Conservation (phyloP, 1,140 invertebrate genomes). For the Drosophila eugracilis region DNA sequence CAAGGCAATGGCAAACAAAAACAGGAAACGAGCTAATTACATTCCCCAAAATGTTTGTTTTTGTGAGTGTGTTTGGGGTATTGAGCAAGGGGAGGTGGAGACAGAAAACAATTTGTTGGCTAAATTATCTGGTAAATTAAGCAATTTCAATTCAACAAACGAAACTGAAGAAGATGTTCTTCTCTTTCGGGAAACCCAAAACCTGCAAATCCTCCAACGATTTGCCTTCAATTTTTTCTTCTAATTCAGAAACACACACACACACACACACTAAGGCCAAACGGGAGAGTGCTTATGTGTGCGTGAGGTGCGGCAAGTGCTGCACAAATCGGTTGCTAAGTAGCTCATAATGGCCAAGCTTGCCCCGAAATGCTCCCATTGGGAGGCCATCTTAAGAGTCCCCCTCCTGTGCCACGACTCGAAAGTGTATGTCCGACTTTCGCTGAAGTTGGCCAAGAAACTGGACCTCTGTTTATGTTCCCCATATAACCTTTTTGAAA, state of each 20-base stretch:
- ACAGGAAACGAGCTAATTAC: constrained; percentile 55
- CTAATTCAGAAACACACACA: not conserved
- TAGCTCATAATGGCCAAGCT: constrained; percentile 56
- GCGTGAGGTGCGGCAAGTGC: constrained; percentile 38
- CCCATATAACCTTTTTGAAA: too few species aligned
- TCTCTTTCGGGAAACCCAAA: constrained; percentile 23
- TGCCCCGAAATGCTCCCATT: constrained; percentile 37
- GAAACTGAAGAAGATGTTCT: constrained; percentile 19
- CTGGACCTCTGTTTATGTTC: not conserved
- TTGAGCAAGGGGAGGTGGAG: too few species aligned
- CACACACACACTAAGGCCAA: constrained; percentile 15
- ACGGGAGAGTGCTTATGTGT: constrained; percentile 16
- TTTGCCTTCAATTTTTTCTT: constrained; percentile 20
- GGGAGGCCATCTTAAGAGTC: constrained; percentile 19
- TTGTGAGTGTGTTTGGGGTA: too few species aligned
- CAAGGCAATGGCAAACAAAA: constrained; percentile 57
- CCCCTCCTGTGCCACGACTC: constrained; percentile 3
- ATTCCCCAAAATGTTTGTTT: constrained; percentile 21
- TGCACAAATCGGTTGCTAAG: constrained; percentile 61
- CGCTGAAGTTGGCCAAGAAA: constrained; percentile 3
- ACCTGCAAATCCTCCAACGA: constrained; percentile 43
- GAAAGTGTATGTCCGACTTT: constrained; percentile 15
- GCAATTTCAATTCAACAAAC: constrained; percentile 63
- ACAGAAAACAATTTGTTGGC: constrained; percentile 58
- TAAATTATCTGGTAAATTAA: constrained; percentile 65